Conservation (phyloP, 2,888 invertebrate genomes). For the Cerceris ruficornis region DNA sequence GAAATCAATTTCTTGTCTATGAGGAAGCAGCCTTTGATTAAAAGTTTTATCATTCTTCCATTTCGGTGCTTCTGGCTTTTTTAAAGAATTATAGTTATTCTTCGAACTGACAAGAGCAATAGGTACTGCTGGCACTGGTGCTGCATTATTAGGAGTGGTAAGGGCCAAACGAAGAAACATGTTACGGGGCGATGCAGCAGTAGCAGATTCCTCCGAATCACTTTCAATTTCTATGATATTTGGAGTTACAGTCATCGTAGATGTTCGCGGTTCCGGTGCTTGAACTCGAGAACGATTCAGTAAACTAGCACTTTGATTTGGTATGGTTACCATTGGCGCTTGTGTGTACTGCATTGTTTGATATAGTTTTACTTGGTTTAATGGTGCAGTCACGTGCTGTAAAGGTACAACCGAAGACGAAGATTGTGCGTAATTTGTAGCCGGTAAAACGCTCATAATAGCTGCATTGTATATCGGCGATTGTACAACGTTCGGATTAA, state of each 20-base stretch:
- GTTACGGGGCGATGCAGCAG: constrained; percentile 16
- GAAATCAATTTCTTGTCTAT: constrained; percentile 69
- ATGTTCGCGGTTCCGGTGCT: constrained; percentile 7
- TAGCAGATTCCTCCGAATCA: constrained; percentile 55
- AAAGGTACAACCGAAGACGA: constrained; percentile 6
- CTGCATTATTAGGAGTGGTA: background rate
- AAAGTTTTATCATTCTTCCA: constrained; percentile 10
- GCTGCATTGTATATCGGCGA: constrained; percentile 24
- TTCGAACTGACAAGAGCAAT: constrained; percentile 61
- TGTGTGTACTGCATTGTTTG: constrained; percentile 9
- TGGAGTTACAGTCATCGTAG: background rate
- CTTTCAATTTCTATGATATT: constrained; percentile 64
- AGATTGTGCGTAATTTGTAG: constrained; percentile 32
- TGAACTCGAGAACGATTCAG: constrained; percentile 21
- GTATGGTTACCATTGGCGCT: constrained; percentile 62
- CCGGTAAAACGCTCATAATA: constrained; percentile 36
- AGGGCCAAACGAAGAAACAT: background rate
- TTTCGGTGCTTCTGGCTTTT: background rate
- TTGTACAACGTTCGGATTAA: constrained; percentile 2
- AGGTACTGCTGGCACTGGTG: constrained; percentile 41
- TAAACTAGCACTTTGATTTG: constrained; percentile 32
- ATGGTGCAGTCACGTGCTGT: background rate
- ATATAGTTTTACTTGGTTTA: constrained; percentile 19
- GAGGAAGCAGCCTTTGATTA: constrained; percentile 56
- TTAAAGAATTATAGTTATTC: background rate